phyloP scores from a whole-genome alignment of 2,888 invertebrate genomes.

The Furcula furcula region DNA sequence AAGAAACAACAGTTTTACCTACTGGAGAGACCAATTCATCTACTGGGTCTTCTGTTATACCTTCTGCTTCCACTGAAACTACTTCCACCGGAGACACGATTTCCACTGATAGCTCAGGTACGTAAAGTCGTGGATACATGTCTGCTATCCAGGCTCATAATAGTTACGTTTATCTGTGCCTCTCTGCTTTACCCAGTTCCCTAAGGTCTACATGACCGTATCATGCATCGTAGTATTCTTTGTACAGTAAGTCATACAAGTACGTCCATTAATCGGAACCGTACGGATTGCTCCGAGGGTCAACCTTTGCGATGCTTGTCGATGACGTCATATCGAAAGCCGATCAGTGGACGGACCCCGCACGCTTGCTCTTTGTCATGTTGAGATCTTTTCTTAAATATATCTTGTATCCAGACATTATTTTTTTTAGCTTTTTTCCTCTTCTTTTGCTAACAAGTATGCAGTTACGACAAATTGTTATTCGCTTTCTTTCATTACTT shows the following conservation, averaged over 20 bases:
- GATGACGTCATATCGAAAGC: constrained; percentile 18
- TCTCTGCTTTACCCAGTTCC: too few relatives aligned
- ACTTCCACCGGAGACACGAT: constrained; percentile 1
- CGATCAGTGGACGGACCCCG: constrained; percentile 1
- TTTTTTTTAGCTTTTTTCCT: background rate
- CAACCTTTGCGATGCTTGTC: constrained; percentile 21
- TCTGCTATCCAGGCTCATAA: too few relatives aligned
- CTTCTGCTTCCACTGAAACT: constrained; percentile 4
- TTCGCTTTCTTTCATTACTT: background rate
- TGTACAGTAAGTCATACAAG: too few relatives aligned
- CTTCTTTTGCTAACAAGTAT: background rate
- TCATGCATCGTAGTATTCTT: too few relatives aligned
- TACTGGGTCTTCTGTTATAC: background rate
- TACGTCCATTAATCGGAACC: too few relatives aligned
- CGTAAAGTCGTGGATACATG: too few relatives aligned
- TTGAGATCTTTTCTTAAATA: background rate
- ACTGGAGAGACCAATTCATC: constrained; percentile 12
- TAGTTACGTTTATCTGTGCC: too few relatives aligned
- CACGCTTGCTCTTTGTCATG: background rate
- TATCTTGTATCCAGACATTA: background rate
- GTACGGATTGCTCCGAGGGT: constrained; percentile 16
- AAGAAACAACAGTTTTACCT: too few relatives aligned
- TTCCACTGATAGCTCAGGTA: too few relatives aligned
- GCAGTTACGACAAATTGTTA: background rate
- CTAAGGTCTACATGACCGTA: too few relatives aligned